These are phyloP conservation scores for Spodoptera picta DNA, from an alignment of 2,888 invertebrate genomes.

Conservation along the genomic window DNA sequence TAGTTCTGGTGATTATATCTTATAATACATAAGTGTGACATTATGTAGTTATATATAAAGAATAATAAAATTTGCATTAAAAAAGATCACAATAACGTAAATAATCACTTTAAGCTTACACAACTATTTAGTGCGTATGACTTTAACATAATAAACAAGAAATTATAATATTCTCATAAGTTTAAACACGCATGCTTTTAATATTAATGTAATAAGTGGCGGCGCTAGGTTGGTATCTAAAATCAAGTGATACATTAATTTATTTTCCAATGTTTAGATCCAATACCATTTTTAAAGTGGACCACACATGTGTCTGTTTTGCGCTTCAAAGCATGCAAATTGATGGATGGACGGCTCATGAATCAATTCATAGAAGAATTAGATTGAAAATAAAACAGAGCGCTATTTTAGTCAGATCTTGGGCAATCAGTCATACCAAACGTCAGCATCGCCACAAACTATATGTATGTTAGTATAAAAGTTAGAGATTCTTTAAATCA, in stretches of 20 bases:
- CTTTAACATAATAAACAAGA: constrained; percentile 4
- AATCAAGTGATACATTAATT: background rate
- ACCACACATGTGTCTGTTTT: no score
- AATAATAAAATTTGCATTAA: constrained; percentile 7
- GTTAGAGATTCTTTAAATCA: constrained; percentile 27
- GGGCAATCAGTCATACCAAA: background rate
- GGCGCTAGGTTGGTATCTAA: constrained; percentile 2
- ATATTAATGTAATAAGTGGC: constrained; percentile 7
- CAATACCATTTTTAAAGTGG: no score
- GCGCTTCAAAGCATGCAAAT: no score
- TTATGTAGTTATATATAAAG: constrained; percentile 2
- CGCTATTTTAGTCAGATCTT: background rate
- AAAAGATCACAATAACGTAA: constrained; percentile 9
- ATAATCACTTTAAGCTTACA: constrained; percentile 28
- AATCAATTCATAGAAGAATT: no score
- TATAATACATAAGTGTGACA: constrained; percentile 3
- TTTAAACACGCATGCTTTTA: constrained; percentile 30
- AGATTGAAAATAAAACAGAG: no score
- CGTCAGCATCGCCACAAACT: constrained; percentile 7
- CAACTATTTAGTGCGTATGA: constrained; percentile 25
- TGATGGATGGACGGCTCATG: no score
- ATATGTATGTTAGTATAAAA: constrained; percentile 27
- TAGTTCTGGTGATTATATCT: constrained; percentile 1
- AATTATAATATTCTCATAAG: constrained; percentile 16
- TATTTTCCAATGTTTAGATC: no score